A percentile compares a stretch with the other conserved stretches of the same genome.
Evolutionary conservation across 1,140 invertebrate genomes (phyloP).

Genomic region (Scaptodrosophila lebanonensis): DNA sequence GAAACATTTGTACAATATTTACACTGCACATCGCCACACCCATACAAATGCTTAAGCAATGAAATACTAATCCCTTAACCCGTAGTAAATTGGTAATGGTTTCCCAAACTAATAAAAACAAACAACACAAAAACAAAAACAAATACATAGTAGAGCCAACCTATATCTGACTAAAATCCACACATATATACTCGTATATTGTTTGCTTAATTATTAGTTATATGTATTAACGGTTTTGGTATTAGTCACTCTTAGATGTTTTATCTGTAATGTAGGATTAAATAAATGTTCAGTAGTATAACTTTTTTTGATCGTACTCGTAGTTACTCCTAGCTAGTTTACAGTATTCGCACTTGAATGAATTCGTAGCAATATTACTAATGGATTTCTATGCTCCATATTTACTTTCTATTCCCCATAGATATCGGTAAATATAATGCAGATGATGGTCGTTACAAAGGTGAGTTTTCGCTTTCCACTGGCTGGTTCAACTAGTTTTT

Average conservation of each 20-base stretch:
- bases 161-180: constrained; percentile 3
- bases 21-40: constrained; percentile 50
- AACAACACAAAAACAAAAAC: too few relatives aligned
- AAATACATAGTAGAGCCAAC: not conserved
- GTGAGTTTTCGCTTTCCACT: constrained; percentile 50
- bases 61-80: constrained; percentile 37
- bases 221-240: constrained; percentile 32
- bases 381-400: constrained; percentile 35
- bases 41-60: constrained; percentile 58
- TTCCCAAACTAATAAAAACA: constrained; percentile 5
- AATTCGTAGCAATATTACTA: constrained; percentile 33
- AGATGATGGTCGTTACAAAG: constrained; percentile 53
- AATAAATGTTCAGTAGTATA: constrained; percentile 9
- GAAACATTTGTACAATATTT: constrained; percentile 35
- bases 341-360: constrained; percentile 24
- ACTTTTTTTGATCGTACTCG: constrained; percentile 18
- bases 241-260: constrained; percentile 11
- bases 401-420: constrained; percentile 42
- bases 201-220: constrained; percentile 41
- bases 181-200: constrained; percentile 17
- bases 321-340: constrained; percentile 41
- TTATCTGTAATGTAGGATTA: not conserved
- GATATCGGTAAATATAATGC: constrained; percentile 64
- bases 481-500: too few relatives aligned
- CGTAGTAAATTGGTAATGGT: constrained; percentile 10